Base-by-base conservation (phyloP, 1,140 invertebrate genomes). In the Heliothis virescens region DNA sequence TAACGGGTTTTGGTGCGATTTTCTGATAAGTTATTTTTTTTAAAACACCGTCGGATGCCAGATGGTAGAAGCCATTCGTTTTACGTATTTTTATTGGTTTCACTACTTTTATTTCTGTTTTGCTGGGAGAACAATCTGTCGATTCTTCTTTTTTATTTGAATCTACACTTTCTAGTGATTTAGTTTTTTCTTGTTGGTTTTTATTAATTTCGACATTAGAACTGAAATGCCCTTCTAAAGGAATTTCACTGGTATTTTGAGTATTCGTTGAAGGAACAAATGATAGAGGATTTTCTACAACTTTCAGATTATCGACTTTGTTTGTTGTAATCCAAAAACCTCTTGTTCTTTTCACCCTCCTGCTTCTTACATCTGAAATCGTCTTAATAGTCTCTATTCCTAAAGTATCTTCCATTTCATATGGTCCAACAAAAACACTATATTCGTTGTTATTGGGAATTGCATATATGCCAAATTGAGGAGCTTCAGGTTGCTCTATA, bases 391-490 rank as follows among this genome's bases (percentile, higher is more conserved):
- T 90, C 82, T 93, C 91, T 84, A 94, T 90, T 10, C 93, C 92
- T 55, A 94, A 86, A 13, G 82, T 48, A 79, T 94, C 92, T 73
- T 90, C 55, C 80, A 85, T 83, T 83, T 92, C 92, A 80, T 94
- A 94, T 13, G 93, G 93, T 0, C 93, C 93, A 55, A 94, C 86
- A 85, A 93, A 91, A 15, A 93, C 91, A 82, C 87, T 90, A 79
- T 82, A 79, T 76, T 90, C 85, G 53, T 85, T 86, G 18, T 79
- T 71, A 81, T 87, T 88, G 7, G 93, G 90, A 79, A 92, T 90
- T 26, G 92, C 93, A 84, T 94, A 94, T 67, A 94, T 89, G 52
- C 93, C 93, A 86, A 93, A 94, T 78, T 90, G 90, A 18, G 91
- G 88, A 57, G 73, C 74, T 57, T 34, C 85, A 21, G 59, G 79